Base-by-base conservation (phyloP, 2,888 invertebrate species). In the Pseudococcus jackbeardsleyi region DNA sequence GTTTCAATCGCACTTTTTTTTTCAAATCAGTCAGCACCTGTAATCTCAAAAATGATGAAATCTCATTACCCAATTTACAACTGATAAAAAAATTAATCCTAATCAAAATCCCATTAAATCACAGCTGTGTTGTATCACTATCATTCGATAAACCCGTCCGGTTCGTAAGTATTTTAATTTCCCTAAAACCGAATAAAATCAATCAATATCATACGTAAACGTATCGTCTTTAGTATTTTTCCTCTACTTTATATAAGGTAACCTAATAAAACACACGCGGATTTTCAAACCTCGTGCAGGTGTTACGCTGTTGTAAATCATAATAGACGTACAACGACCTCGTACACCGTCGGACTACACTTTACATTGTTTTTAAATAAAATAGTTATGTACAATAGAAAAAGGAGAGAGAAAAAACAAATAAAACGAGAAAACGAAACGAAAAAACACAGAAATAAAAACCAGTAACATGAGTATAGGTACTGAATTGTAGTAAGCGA, bases 31-130 rank as follows among this genome's bases (percentile, higher is more conserved):
- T 26, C 26, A 11, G 26, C 26, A 26, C 26, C 68, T 68, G 26
- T 33, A 19, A 68, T 68, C 26, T 68, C 68, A 6, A 68, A 22
- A 54, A 54, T 54, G 50, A 50, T 50, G 50, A 50, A 50, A 50
- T 64, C 19, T n/a, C 17, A 26, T 68, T 26, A 0, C 68, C 68
- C 22, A 54, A n/a, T 68, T 22, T 26, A 42, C 42, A 42, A 3
- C 6, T 5, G 42, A 26, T n/a, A 26, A 68, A 68, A 68, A 68
- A 68, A 68, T 12, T 68, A 68, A 68, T 68, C 68, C 68, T 68
- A 68, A 68, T 68, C 68, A 68, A 68, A 68, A 68, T 68, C 68
- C 68, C 68, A 68, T 68, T 68, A 68, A 68, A 68, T 68, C 68
- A 68, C 68, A 68, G 68, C 26, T 68, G 68, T 26, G 68, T 68